Base-by-base conservation (phyloP, 2,797 vertebrate species). In the Simalia tracyae region DNA sequence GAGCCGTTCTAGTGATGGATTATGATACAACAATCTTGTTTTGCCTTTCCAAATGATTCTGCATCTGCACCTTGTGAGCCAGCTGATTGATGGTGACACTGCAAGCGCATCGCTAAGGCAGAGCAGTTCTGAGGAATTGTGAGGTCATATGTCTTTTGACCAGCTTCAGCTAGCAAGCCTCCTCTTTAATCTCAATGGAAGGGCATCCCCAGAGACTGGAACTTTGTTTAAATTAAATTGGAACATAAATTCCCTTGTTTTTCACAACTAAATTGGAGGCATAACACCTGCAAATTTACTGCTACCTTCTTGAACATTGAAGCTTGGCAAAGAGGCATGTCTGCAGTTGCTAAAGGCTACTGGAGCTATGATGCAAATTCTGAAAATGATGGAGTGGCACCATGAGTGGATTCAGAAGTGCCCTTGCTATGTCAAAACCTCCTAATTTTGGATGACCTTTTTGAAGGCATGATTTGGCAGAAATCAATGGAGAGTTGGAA, bases 171-270 rank as follows among this genome's bases (percentile, higher is more conserved):
- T 89, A 91, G 91, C 36, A 89, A 95, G 89, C 56, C 26, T 0
- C 0, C 12, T 95, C 87, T 85, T 95, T 94, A 96, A 93, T 93
- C 85, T 92, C 92, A 91, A 86, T 92, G 22, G 64, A 87, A 93
- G 68, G 81, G 26, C 26, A 93, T 88, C 19, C 26, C 68, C 28
- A 28, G 61, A 86, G 91, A 92, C 3, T 0, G 36, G 22, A 59
- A 17, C 10, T 60, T 91, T 90, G 12, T 22, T 87, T 57, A 76
- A 61, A 89, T 72, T 90, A 42, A 89, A 84, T 85, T 42, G 89
- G 36, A 31, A 86, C 31, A 76, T 89, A 68, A 46, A 42, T 86
- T 89, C 50, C 46, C 66, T 50, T 90, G 59, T 57, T 46, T 87
- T 46, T 56, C 72, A 19, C 24, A 26, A 64, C 91, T 85, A 86